Evolutionary conservation across 2,113 vertebrate genomes (phyloP).

Genomic region (Plecotus auritus): DNA sequence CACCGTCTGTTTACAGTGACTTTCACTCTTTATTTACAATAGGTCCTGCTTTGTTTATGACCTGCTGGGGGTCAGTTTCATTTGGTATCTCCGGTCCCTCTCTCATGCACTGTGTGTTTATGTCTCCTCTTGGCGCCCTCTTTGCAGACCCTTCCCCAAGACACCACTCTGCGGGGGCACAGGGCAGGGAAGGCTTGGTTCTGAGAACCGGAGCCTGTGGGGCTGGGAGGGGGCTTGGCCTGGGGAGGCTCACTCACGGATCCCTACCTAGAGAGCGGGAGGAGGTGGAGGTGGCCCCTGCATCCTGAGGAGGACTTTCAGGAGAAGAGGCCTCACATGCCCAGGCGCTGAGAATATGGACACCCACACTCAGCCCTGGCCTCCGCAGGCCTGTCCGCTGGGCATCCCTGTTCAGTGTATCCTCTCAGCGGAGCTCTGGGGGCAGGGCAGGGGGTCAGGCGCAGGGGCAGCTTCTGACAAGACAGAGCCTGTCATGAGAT

Average conservation of each 20-base stretch:
- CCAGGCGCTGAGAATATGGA: neutral
- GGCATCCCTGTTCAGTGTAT: slow-evolving; percentile 58
- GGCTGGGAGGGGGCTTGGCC: neutral
- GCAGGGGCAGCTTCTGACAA: slow-evolving; percentile 62
- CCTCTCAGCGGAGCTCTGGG: slow-evolving; percentile 22
- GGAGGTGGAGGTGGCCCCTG: neutral
- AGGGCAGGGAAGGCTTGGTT: neutral
- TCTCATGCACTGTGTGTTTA: slow-evolving; percentile 43
- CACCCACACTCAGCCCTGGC: neutral
- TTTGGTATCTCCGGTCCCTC: neutral
- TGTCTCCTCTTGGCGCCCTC: neutral
- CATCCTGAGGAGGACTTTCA: neutral
- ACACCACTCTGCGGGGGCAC: neutral
- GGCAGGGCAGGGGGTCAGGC: slow-evolving; percentile 64
- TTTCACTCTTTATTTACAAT: slow-evolving; percentile 50
- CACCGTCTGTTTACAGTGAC: slow-evolving; percentile 42
- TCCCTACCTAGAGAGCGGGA: neutral
- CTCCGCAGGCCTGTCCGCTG: neutral
- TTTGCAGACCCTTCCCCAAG: neutral
- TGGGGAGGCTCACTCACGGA: neutral
- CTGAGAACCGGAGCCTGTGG: neutral
- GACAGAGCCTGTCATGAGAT: slow-evolving; percentile 60
- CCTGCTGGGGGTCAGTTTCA: slow-evolving; percentile 38
- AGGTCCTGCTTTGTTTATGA: slow-evolving; percentile 51
- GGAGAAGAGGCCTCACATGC: neutral